These are phyloP conservation scores for Gallinago nigripennis DNA, from an alignment of 2,797 vertebrate species.

Conservation along the genomic window DNA sequence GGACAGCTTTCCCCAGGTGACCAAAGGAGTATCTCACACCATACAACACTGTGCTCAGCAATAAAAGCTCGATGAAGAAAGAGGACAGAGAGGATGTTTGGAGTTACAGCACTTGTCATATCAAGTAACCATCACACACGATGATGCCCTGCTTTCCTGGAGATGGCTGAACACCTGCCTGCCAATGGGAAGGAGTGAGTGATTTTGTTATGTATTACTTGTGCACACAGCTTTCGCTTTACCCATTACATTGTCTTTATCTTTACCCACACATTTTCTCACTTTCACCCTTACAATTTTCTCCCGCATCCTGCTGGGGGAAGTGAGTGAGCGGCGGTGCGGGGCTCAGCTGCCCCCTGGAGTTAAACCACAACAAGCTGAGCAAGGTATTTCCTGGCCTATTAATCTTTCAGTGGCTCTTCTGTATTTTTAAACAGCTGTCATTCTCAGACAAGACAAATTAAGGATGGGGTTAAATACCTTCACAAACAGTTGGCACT, in stretches of 20 bases:
- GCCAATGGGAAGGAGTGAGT: neutral
- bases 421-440: neutral
- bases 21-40: neutral
- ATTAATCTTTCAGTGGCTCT: neutral
- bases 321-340: fast-evolving
- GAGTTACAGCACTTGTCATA: neutral
- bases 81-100: neutral
- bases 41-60: neutral
- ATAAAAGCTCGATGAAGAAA: neutral
- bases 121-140: fast-evolving
- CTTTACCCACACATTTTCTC: neutral
- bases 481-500: neutral
- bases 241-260: neutral
- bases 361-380: neutral
- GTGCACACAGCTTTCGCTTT: fast-evolving
- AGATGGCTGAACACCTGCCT: neutral
- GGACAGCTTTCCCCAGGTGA: neutral
- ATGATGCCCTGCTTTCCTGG: neutral
- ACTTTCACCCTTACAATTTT: neutral
- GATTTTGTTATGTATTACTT: neutral
- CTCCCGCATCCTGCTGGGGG: neutral
- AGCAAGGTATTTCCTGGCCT: neutral
- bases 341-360: neutral
- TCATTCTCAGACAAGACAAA: neutral
- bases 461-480: neutral